Conservation (phyloP, 1,140 invertebrate species). For the Lordiphosa stackelbergi region DNA sequence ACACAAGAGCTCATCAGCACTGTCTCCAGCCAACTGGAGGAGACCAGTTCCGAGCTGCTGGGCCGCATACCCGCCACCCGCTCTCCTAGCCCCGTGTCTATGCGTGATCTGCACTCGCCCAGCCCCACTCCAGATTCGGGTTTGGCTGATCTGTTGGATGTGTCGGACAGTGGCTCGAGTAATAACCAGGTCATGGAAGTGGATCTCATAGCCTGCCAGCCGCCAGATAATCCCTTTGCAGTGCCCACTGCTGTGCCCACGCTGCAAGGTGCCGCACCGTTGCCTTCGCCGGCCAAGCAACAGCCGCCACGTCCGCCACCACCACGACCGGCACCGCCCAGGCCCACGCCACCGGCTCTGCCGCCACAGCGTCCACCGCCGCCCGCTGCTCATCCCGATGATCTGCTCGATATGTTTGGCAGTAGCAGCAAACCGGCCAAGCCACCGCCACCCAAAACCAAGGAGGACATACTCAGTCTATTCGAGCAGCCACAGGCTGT, state of each 20-base stretch:
- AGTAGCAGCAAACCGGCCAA: constrained; percentile 65
- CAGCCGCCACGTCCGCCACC: constrained; percentile 70
- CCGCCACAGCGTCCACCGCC: constrained; percentile 56
- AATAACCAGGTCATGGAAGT: constrained; percentile 54
- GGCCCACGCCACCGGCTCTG: constrained; percentile 75
- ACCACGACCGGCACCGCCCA: constrained; percentile 77
- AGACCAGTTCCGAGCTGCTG: constrained; percentile 88
- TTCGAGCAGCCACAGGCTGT: constrained; percentile 78
- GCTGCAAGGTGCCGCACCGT: constrained; percentile 52
- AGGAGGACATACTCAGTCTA: constrained; percentile 83
- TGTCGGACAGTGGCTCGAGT: constrained; percentile 70
- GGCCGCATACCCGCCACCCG: constrained; percentile 89
- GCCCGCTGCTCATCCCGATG: constrained; percentile 54
- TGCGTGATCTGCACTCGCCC: constrained; percentile 87
- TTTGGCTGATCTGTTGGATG: constrained; percentile 82
- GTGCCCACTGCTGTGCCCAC: constrained; percentile 64
- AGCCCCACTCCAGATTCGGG: constrained; percentile 86
- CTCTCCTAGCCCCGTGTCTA: constrained; percentile 88
- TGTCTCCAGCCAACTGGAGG: constrained; percentile 92
- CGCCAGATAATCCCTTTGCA: constrained; percentile 66
- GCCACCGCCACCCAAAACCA: constrained; percentile 78
- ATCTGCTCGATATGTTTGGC: constrained; percentile 78
- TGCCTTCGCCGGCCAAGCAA: constrained; percentile 50
- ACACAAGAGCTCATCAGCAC: constrained; percentile 91
- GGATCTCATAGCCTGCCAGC: constrained; percentile 39